A percentile compares a stretch with the other conserved stretches of the same genome.
Evolutionary conservation across 2,888 invertebrate genomes (phyloP).

Genomic region (Phalera bucephala): DNA sequence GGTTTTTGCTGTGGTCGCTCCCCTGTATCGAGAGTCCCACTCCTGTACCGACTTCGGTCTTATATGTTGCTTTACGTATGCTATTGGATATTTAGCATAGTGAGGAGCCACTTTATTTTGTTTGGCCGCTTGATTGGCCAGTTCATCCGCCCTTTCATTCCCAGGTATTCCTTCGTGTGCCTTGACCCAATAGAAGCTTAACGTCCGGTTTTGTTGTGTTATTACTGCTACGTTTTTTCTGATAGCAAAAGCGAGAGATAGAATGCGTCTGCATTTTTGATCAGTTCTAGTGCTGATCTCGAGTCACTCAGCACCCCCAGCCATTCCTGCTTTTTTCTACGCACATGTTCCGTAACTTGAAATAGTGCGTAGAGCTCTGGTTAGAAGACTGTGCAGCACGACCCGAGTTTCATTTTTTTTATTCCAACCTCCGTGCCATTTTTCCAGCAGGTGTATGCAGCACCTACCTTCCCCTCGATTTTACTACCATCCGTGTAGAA

Average conservation of each 20-base stretch:
- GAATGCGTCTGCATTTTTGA: not conserved
- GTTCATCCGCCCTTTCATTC: not conserved
- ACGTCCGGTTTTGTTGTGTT: not conserved
- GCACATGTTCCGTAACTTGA: too few species aligned
- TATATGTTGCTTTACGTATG: not conserved
- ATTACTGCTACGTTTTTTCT: too few species aligned
- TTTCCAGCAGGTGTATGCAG: slow-evolving; percentile 2
- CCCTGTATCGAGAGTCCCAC: not conserved
- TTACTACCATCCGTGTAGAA: slow-evolving; percentile 10
- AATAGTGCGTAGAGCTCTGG: not conserved
- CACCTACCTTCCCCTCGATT: slow-evolving; percentile 6
- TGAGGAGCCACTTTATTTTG: not conserved
- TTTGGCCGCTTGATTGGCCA: not conserved
- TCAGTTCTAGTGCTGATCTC: too few species aligned
- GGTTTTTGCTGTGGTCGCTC: not conserved
- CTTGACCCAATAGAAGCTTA: too few species aligned
- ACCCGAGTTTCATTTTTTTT: slow-evolving; percentile 2
- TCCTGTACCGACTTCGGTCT: not conserved
- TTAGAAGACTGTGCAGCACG: slow-evolving; percentile 6
- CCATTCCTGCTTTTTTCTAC: not conserved
- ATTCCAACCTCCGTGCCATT: slow-evolving; percentile 1
- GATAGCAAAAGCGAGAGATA: too few species aligned
- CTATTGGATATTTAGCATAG: not conserved
- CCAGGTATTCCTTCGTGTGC: not conserved
- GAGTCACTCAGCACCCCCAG: not conserved